A percentile compares a stretch with the other conserved stretches of the same genome.
Conservation (phyloP, 2,888 invertebrate genomes). For the Lasioglossum malachurum region DNA sequence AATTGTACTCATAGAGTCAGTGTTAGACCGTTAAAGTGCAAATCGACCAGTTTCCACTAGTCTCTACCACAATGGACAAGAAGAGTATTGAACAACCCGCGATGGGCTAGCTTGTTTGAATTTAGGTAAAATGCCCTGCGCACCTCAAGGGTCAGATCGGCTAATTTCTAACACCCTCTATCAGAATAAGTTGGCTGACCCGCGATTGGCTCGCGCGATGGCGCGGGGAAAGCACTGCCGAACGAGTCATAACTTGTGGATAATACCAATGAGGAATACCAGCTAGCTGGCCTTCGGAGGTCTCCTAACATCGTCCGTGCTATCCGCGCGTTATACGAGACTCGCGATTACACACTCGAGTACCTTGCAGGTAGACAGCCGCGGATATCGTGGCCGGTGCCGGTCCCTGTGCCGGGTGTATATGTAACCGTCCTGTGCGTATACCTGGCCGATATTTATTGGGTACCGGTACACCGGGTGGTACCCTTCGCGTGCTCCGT, state of each 20-base stretch:
- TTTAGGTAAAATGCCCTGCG: not conserved
- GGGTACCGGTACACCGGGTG: slow-evolving; percentile 63
- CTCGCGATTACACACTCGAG: slow-evolving; percentile 65
- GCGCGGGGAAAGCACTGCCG: slow-evolving; percentile 28
- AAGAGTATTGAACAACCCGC: too few relatives aligned
- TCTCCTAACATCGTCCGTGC: slow-evolving; percentile 37
- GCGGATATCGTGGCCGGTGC: slow-evolving; percentile 24
- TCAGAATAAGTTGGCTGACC: not conserved
- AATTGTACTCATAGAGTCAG: too few relatives aligned
- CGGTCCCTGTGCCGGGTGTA: slow-evolving; percentile 20
- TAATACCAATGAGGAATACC: slow-evolving; percentile 71
- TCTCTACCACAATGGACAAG: too few relatives aligned
- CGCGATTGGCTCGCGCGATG: slow-evolving; percentile 9
- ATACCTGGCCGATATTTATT: slow-evolving; percentile 66
- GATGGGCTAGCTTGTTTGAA: too few relatives aligned
- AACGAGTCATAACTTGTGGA: slow-evolving; percentile 69
- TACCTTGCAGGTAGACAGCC: slow-evolving; percentile 54
- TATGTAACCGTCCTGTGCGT: slow-evolving; percentile 56
- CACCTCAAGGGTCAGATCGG: not conserved
- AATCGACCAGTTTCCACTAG: too few relatives aligned
- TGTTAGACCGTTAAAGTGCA: too few relatives aligned
- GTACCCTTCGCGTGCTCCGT: slow-evolving; percentile 64
- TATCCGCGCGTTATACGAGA: slow-evolving; percentile 55
- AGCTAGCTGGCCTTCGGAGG: slow-evolving; percentile 48
- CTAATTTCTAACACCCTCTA: not conserved